Evolutionary conservation across 92 coral and sea anemone species (phyloP).

Genomic region (Heteractis magnifica): DNA sequence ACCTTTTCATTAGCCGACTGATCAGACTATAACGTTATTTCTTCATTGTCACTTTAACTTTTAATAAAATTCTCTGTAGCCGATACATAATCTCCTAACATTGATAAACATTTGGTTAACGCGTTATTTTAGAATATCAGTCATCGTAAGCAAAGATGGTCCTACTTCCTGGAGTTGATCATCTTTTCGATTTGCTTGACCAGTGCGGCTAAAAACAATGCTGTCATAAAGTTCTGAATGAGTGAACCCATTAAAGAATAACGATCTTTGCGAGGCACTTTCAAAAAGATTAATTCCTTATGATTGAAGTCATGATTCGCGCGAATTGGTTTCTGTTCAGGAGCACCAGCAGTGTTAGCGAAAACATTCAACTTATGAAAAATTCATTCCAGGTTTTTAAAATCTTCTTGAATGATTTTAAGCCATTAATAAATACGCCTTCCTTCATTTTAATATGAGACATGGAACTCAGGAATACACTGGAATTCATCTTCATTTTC

Average conservation of each 20-base stretch:
- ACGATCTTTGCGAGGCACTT: background rate
- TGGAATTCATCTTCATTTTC: background rate
- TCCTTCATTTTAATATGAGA: background rate
- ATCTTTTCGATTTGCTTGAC: background rate
- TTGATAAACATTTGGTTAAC: background rate
- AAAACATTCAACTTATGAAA: constrained; percentile 26
- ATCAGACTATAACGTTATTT: background rate
- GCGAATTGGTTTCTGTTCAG: constrained; percentile 19
- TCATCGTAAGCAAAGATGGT: background rate
- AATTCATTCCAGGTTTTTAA: background rate
- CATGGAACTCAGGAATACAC: background rate
- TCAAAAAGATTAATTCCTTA: constrained; percentile 11
- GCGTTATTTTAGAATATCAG: background rate
- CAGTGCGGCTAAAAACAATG: background rate
- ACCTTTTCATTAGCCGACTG: background rate
- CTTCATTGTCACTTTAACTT: background rate
- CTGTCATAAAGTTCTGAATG: background rate
- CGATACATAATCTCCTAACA: background rate
- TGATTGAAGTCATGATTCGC: constrained; percentile 35
- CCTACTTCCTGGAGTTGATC: background rate
- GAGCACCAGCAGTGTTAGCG: constrained; percentile 15
- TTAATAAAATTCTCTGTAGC: background rate
- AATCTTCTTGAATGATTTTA: background rate
- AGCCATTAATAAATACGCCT: background rate
- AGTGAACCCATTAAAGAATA: background rate